Evolutionary conservation across 1,140 invertebrate species (phyloP).

Genomic region (Neodiprion fabricii): DNA sequence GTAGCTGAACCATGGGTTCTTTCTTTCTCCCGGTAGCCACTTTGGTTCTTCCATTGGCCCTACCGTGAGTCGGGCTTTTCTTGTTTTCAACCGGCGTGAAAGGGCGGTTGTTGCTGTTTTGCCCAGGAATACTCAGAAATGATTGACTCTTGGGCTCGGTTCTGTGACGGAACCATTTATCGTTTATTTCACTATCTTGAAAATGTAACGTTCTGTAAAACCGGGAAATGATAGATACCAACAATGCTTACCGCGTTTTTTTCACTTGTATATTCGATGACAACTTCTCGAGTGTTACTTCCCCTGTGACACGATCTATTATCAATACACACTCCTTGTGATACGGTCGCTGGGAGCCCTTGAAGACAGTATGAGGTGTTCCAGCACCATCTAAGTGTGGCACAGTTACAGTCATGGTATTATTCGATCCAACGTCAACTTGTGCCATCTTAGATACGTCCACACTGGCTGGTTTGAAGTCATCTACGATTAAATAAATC

Average conservation of each 20-base stretch:
- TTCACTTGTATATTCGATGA: conserved; percentile 92
- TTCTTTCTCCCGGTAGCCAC: conserved; percentile 66
- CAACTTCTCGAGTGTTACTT: conserved; percentile 91
- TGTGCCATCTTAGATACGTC: conserved; percentile 89
- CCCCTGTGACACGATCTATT: conserved; percentile 88
- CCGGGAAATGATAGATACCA: not conserved
- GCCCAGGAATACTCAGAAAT: conserved; percentile 29
- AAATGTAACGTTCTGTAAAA: conserved; percentile 14
- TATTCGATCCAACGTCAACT: conserved; percentile 86
- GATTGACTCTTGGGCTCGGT: conserved; percentile 44
- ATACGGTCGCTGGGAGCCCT: conserved; percentile 89
- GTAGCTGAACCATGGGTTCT: conserved; percentile 60
- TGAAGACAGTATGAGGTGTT: conserved; percentile 89
- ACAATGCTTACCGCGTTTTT: conserved; percentile 79
- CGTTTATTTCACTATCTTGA: not conserved
- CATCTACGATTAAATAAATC: conserved; percentile 72
- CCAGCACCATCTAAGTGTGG: conserved; percentile 92
- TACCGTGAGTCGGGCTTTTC: conserved; percentile 61
- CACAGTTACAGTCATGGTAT: conserved; percentile 91
- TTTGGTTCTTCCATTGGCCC: conserved; percentile 70
- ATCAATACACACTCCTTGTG: conserved; percentile 95
- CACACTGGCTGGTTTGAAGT: conserved; percentile 97
- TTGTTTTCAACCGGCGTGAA: conserved; percentile 59
- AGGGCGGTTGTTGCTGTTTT: conserved; percentile 45
- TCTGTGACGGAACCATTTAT: conserved; percentile 28